Base-by-base conservation (phyloP, 2,888 invertebrate species). In the Gryllus longicercus region DNA sequence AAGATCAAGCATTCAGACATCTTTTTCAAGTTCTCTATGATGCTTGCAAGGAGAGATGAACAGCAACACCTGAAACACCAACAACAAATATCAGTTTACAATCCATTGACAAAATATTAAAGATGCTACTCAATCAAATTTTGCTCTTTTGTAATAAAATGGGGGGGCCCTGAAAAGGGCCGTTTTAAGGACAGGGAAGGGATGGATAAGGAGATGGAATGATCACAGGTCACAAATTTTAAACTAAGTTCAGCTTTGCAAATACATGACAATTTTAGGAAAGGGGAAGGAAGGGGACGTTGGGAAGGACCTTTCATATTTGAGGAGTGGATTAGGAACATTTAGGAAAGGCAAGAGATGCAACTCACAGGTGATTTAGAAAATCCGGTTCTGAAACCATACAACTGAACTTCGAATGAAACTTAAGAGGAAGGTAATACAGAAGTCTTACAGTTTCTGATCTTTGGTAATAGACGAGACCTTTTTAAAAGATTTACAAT, bases 101-200 rank as follows among this genome's bases (percentile, higher is more conserved):
- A 38, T 38, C 4, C 25, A 38, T 38, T 38, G 25, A 4, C 25
- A 38, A 38, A 38, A 38, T 38, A 38, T 38, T 38, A 5, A 38
- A 38, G 4, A 5, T 38, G 25, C 25, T 38, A 38, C 25, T 38
- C 4, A 0, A 38, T 38, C 25, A 38, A 38, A 38, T 38, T 38
- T 77, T 78, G 79, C 79, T 75, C 81, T 80, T 81, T 81, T 76
- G 63, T 79, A 78, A 79, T 77, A 79, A 23, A 50, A 79, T 80
- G 80, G 81, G 80, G 76, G 81, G 81, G 79, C 81, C 80, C 80
- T 81, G 49, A 81, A 81, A 77, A 80, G 81, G 78, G 78, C 80
- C 25, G 25, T 38, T 38, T 38, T 38, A 38, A 38, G 25, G 25
- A 38, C 81, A 78, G 51, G 79, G 76, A 79, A 74, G 51, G 76